Evolutionary conservation across 2,113 vertebrate species (phyloP).

Genomic region (Brachypteracias leptosomus): DNA sequence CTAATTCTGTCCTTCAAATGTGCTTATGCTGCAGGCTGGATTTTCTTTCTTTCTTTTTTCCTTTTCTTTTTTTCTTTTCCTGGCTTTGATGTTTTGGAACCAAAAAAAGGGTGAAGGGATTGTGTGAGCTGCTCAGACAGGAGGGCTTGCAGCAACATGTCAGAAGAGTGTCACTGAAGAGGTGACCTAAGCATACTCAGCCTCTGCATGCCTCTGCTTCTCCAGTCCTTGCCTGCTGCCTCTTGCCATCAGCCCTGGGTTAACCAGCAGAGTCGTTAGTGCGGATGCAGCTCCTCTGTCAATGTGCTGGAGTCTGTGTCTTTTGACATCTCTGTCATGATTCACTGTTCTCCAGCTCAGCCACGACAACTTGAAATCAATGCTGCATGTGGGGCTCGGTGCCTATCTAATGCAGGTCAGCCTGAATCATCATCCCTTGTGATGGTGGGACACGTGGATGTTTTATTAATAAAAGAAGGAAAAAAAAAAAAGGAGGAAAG

Average conservation of each 20-base stretch:
- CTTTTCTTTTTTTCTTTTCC: not conserved
- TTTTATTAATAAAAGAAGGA: not conserved
- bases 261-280: not conserved
- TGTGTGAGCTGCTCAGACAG: not conserved
- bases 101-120: not conserved
- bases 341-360: not conserved
- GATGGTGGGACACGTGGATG: not conserved
- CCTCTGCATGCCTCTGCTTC: not conserved
- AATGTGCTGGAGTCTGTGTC: not conserved
- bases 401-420: not conserved
- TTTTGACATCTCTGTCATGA: not conserved
- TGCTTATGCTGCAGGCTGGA: not conserved
- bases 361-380: not conserved
- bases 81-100: not conserved
- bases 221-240: not conserved
- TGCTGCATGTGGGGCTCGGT: not conserved
- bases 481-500: not conserved
- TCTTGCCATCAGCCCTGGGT: not conserved
- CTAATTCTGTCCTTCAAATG: not conserved
- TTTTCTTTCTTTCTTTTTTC: not conserved
- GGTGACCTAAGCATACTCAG: not conserved
- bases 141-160: not conserved
- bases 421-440: conserved; percentile 16
- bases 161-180: not conserved
- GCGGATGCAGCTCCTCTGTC: not conserved